Evolutionary conservation across 2,113 vertebrate genomes (phyloP).

Genomic region (Daboia siamensis): DNA sequence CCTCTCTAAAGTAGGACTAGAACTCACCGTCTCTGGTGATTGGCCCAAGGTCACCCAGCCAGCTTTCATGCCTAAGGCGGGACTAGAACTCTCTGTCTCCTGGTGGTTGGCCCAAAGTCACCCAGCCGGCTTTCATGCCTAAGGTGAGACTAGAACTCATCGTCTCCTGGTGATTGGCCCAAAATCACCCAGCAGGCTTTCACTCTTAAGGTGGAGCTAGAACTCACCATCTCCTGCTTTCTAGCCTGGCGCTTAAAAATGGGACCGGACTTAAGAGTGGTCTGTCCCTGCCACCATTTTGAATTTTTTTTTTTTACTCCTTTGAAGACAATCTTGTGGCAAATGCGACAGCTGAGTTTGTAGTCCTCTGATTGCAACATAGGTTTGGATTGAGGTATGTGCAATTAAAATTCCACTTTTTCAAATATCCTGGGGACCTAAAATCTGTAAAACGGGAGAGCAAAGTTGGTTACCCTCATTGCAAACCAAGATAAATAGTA

Average conservation of each 20-base stretch:
- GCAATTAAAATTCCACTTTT: neutral
- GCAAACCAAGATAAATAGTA: neutral
- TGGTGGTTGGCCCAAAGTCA: no score
- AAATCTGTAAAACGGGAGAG: neutral
- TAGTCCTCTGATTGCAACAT: neutral
- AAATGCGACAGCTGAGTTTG: neutral
- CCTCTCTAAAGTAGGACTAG: no score
- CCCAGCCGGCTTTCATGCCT: no score
- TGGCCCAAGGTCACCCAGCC: no score
- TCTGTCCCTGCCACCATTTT: neutral
- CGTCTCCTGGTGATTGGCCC: no score
- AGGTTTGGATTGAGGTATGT: neutral
- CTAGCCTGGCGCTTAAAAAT: neutral
- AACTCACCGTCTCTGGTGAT: no score
- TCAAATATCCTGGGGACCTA: neutral
- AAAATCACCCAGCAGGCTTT: no score
- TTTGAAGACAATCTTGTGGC: neutral
- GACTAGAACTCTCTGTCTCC: no score
- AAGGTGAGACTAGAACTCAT: no score
- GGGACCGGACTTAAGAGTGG: neutral
- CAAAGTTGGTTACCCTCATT: neutral
- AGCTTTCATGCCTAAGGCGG: no score
- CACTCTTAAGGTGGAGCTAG: no score
- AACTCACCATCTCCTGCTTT: neutral
- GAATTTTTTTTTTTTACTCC: neutral